These are phyloP conservation scores for Calvadosia cruxmelitensis DNA, from an alignment of 30 jellyfish, hydroid and myxozoan species.

Conservation along the genomic window DNA sequence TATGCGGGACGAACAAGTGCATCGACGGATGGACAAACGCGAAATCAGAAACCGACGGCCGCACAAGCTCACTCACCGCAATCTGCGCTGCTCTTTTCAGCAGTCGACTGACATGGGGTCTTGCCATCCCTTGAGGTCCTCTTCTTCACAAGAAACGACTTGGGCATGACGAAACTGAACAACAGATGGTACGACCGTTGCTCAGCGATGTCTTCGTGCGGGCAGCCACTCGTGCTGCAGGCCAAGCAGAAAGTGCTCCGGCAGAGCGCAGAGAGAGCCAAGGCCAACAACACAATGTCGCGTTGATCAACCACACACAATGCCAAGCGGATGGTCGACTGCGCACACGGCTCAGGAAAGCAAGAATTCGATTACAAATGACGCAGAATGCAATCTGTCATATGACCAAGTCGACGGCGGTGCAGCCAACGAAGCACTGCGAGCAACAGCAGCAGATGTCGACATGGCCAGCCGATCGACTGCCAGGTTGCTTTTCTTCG, in stretches of 20 bases:
- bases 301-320: background rate
- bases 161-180: background rate
- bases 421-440: too few species aligned
- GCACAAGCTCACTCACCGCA: background rate
- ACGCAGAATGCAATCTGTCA: too few species aligned
- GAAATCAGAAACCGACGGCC: background rate
- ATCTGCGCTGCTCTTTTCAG: background rate
- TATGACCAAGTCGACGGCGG: too few species aligned
- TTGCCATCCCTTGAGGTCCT: background rate
- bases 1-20: too few species aligned
- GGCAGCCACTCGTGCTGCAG: too few species aligned
- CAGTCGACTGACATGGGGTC: background rate
- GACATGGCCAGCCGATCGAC: too few species aligned
- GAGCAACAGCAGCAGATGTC: too few species aligned
- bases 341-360: slow-evolving; percentile 2
- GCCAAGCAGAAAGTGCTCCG: too few species aligned
- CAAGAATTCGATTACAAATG: too few species aligned
- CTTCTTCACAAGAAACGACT: background rate
- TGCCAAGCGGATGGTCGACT: background rate
- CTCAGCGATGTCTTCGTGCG: background rate
- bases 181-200: background rate
- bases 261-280: background rate
- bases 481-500: too few species aligned
- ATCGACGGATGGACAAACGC: too few species aligned
- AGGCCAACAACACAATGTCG: slow-evolving; percentile 2